Base-by-base conservation (phyloP, 2,888 invertebrate genomes). In the Ametastegia equiseti region DNA sequence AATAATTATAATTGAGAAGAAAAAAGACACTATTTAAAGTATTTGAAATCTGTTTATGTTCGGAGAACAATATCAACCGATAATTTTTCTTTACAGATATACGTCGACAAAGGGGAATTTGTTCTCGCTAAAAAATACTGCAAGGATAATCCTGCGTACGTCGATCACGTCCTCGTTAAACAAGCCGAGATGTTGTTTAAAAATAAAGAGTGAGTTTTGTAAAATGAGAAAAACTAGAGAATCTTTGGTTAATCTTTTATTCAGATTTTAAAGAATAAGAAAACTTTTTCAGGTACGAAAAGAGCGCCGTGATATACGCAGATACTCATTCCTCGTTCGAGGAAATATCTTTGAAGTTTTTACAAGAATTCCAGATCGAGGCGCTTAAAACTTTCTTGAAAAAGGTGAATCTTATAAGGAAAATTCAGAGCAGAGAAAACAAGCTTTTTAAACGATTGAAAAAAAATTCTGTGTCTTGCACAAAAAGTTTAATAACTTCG, bases 291-390 rank as follows among this genome's bases (percentile, higher is more conserved):
- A 93, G 93, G 77, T 98, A 95, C 87, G 94, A 96, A 82, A 94
- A 95, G 85, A 98, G 98, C 90, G 99, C 99, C 0, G 93, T 95
- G 86, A 94, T 97, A 85, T 99, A 96, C 90, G 98, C 99, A 0
- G 96, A 97, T 87, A 98, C 98, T 0, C 95, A 96, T 86, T 96
- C 96, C 60, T 97, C 98, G 27, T 99, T 99, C 90, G 99, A 99
- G 92, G 97, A 97, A 86, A 95, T 99, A 50, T 97, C 98, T 80
- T 93, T 99, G 13, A 98, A 98, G 90, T 98, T 99, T 91, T 93
- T 98, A 23, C 95, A 96, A 90, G 93, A 95, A 0, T 94, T 96
- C 81, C 94, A 98, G 89, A 96, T 96, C 82, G 96, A 96, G 85
- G 97, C 99, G 0, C 92, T 99, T 75, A 97, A 98, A 92, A 95